Conservation (phyloP, 2,797 vertebrate species). For the Odontamblyopus lacepedii region DNA sequence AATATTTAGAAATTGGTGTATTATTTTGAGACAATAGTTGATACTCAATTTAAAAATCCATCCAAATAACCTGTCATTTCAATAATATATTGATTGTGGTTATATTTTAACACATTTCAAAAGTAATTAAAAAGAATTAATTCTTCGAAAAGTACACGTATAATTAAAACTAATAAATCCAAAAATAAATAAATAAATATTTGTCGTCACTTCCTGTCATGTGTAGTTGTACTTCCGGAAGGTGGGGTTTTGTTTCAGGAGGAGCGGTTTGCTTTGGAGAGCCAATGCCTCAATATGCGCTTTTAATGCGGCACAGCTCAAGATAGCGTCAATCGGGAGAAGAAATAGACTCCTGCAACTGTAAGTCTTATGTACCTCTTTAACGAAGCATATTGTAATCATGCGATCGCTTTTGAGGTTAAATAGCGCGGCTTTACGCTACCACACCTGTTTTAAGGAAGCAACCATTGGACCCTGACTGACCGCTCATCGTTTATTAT, state of each 20-base stretch:
- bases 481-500: not conserved
- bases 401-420: not conserved
- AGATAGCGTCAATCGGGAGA: constrained; percentile 67
- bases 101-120: too few relatives aligned
- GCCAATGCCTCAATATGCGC: constrained; percentile 47
- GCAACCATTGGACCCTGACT: constrained; percentile 14
- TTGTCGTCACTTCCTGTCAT: constrained; percentile 41
- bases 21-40: too few relatives aligned
- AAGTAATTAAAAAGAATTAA: not conserved
- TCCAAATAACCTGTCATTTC: too few relatives aligned
- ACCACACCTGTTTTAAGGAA: constrained; percentile 37
- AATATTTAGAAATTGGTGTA: too few relatives aligned
- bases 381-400: not conserved
- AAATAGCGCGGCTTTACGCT: not conserved
- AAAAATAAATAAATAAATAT: not conserved
- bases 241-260: constrained; percentile 66
- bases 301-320: constrained; percentile 52
- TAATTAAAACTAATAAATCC: not conserved
- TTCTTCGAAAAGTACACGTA: constrained; percentile 5
- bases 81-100: too few relatives aligned
- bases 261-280: constrained; percentile 50
- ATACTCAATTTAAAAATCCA: too few relatives aligned
- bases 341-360: constrained; percentile 43
- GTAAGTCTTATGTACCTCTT: constrained; percentile 49
- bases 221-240: constrained; percentile 50